Conservation (phyloP, 2,797 vertebrate species). For the Erithacus rubecula region DNA sequence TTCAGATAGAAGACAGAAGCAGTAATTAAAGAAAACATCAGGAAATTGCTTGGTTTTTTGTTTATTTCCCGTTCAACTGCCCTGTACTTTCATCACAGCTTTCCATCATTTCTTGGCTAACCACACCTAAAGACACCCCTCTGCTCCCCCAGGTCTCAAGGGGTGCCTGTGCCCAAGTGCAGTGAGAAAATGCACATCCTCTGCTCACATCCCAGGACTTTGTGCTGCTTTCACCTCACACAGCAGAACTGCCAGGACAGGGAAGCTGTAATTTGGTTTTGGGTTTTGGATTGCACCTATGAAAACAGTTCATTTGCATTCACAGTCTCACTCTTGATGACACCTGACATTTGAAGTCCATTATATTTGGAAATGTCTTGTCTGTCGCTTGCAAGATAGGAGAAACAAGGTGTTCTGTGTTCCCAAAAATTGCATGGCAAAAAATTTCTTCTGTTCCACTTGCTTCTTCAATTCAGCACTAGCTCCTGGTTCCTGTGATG, state of each 20-base stretch:
- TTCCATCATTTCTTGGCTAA: not conserved
- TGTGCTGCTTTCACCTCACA: not conserved
- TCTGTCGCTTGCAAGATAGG: not conserved
- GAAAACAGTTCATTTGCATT: constrained; percentile 17
- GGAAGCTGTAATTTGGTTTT: not conserved
- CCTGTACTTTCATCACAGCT: not conserved
- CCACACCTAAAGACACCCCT: not conserved
- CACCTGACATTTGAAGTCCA: not conserved
- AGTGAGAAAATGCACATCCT: not conserved
- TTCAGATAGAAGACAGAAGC: not conserved
- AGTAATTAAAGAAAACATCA: not conserved
- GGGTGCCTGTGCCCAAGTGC: not conserved
- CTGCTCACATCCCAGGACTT: not conserved
- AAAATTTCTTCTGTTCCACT: not conserved
- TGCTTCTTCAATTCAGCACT: not conserved
- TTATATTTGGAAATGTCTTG: not conserved
- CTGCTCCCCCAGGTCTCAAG: not conserved
- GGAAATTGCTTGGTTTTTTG: not conserved
- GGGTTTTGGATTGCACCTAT: not conserved
- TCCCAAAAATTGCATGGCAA: not conserved
- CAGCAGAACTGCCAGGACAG: not conserved
- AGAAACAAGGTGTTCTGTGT: not conserved
- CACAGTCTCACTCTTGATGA: not conserved
- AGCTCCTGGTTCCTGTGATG: not conserved
- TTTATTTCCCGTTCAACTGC: not conserved